Evolutionary conservation across 2,888 invertebrate genomes (phyloP), one percentile per base, ranked within the genome.

Genomic region (Stenotaenia linearis): DNA sequence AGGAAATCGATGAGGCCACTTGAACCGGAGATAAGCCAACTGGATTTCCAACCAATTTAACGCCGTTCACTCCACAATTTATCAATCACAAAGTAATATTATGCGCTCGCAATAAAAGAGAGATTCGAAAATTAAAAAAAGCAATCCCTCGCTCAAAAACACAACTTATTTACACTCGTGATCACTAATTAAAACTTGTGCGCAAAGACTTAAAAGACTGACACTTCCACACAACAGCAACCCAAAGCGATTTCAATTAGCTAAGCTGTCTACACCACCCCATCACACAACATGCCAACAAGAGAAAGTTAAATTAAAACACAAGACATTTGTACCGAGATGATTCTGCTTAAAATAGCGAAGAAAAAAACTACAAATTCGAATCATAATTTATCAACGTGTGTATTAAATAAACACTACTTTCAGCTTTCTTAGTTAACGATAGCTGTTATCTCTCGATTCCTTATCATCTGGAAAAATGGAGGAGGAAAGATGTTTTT

Each of bases 31-130:
- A 69, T 69, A 69, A 69, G 69, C 69, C 69, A 28, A 28, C 69
- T 69, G 69, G 69, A 69, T 69, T 69, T 69, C 69, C 69, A 69
- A 69, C 69, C 69, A 69, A 69, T 69, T 69, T 69, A 69, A 69
- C 69, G 69, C 69, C 69, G 69, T 28, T 69, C 69, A 69, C 69
- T 69, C 69, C 28, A 69, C 69, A 69, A 69, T 69, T 69, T 69
- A 69, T 69, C 69, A 69, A 69, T 69, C 69, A 28, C 50, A 7
- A 69, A 69, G 7, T 69, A 28, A 28, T 69, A 69, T 25, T 69
- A 69, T 69, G 69, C 69, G 28, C 69, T 5, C 28, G 28, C 69
- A 69, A 69, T 69, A 69, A 69, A 69, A 69, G 25, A 9, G 28
- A 69, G 10, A 28, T 69, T 69, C 25, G 9, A 25, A n/a, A 25